Conservation (phyloP, 2,888 invertebrate genomes). For the Lordiphosa fenestrarum region DNA sequence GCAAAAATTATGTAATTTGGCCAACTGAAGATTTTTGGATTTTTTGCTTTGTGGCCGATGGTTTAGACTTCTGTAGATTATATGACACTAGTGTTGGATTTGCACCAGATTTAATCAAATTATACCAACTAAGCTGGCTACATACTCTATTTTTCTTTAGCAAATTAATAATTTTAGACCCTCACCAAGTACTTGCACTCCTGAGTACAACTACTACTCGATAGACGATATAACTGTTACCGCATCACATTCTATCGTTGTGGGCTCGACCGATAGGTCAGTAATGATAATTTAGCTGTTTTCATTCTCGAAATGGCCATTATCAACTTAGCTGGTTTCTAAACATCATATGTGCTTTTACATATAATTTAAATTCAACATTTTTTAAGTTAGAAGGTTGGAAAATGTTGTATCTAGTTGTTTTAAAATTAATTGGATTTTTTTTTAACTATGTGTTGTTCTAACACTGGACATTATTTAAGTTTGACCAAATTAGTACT, state of each 20-base stretch:
- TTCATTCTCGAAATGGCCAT: too few relatives aligned
- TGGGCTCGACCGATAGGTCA: background rate
- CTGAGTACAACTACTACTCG: constrained; percentile 19
- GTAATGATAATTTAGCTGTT: background rate
- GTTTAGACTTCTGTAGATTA: background rate
- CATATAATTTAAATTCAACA: too few relatives aligned
- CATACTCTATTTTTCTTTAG: constrained; percentile 22
- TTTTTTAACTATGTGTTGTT: too few relatives aligned
- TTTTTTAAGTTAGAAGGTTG: too few relatives aligned
- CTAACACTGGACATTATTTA: too few relatives aligned
- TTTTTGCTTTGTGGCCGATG: background rate
- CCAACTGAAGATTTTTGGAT: background rate
- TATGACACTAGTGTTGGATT: too few relatives aligned
- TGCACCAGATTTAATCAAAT: too few relatives aligned
- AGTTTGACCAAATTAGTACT: too few relatives aligned
- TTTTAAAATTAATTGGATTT: too few relatives aligned
- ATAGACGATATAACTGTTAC: constrained; percentile 10
- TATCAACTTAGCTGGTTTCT: too few relatives aligned
- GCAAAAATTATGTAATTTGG: constrained; percentile 65
- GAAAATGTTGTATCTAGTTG: too few relatives aligned
- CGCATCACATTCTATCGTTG: background rate
- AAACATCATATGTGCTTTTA: too few relatives aligned
- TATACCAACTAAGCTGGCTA: background rate
- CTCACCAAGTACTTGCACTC: constrained; percentile 30
- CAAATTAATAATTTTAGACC: constrained; percentile 13